Percentiles rank a stretch among this genome's conserved stretches.
These are phyloP conservation scores for Argyrosomus japonicus DNA, from an alignment of 2,113 vertebrate species.

Conservation along the genomic window DNA sequence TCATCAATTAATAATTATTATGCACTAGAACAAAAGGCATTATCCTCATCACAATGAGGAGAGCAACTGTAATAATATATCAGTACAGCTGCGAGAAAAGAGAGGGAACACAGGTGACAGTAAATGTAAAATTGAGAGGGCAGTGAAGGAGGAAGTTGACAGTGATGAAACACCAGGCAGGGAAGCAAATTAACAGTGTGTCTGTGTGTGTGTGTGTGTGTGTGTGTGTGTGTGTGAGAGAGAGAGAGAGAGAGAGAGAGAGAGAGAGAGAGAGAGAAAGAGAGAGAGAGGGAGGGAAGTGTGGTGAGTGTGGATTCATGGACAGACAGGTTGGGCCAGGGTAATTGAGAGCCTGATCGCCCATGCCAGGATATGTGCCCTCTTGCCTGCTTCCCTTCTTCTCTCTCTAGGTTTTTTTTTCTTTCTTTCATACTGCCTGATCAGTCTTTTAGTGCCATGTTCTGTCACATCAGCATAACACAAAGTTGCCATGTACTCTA, in stretches of 20 bases:
- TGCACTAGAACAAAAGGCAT: not conserved
- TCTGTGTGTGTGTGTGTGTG: constrained; percentile 1
- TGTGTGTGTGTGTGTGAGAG: not conserved
- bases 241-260: constrained; percentile 20
- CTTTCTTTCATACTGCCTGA: constrained; percentile 11
- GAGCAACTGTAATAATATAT: not conserved
- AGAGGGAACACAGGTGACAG: constrained; percentile 45
- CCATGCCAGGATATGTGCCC: constrained; percentile 56
- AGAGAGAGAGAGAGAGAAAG: constrained; percentile 3
- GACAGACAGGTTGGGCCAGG: constrained; percentile 64
- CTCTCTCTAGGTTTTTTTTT: constrained; percentile 10
- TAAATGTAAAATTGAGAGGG: constrained; percentile 62
- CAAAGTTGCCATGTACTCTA: constrained; percentile 7
- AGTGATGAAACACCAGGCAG: constrained; percentile 79
- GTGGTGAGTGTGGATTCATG: constrained; percentile 32
- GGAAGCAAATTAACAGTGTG: constrained; percentile 67
- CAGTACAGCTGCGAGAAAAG: constrained; percentile 39
- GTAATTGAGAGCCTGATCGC: constrained; percentile 72
- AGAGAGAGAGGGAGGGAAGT: constrained; percentile 4
- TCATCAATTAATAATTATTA: not conserved
- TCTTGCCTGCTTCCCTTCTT: constrained; percentile 24
- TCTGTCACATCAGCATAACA: constrained; percentile 16
- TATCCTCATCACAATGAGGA: not conserved
- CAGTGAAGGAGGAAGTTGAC: constrained; percentile 75
- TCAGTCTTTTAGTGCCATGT: constrained; percentile 6